Conservation (phyloP, 2,888 invertebrate species). For the Theodoxus fluviatilis region DNA sequence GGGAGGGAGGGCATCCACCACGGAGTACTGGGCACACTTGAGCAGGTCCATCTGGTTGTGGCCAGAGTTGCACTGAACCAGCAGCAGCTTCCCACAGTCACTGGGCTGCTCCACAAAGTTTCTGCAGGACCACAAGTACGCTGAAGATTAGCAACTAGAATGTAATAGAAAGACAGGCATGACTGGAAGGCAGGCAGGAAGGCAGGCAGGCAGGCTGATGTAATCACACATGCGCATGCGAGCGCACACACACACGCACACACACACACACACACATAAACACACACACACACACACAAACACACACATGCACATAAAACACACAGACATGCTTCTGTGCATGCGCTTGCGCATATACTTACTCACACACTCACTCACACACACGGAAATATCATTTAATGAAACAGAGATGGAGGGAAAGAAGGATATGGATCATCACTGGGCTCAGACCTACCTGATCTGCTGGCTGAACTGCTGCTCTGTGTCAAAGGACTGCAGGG, state of each 20-base stretch:
- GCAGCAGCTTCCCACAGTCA: slow-evolving; percentile 40
- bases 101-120: slow-evolving; percentile 33
- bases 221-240: not conserved
- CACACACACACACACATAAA: slow-evolving; percentile 14
- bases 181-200: too few species aligned
- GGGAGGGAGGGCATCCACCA: slow-evolving; percentile 46
- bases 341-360: not conserved
- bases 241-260: not conserved
- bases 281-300: slow-evolving; percentile 10
- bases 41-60: slow-evolving; percentile 52
- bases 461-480: slow-evolving; percentile 55
- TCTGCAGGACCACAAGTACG: slow-evolving; percentile 28
- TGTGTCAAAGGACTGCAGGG: slow-evolving; percentile 58
- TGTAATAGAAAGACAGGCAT: too few species aligned
- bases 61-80: slow-evolving; percentile 59
- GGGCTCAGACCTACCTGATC: slow-evolving; percentile 36
- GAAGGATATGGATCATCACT: not conserved
- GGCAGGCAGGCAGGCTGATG: not conserved
- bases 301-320: too few species aligned
- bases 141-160: not conserved
- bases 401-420: not conserved
- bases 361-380: not conserved
- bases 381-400: slow-evolving; percentile 16
- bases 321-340: not conserved
- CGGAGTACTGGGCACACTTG: slow-evolving; percentile 56